phyloP scores from a whole-genome alignment of 2,113 vertebrate species.

The Phalacrocorax aristotelis region DNA sequence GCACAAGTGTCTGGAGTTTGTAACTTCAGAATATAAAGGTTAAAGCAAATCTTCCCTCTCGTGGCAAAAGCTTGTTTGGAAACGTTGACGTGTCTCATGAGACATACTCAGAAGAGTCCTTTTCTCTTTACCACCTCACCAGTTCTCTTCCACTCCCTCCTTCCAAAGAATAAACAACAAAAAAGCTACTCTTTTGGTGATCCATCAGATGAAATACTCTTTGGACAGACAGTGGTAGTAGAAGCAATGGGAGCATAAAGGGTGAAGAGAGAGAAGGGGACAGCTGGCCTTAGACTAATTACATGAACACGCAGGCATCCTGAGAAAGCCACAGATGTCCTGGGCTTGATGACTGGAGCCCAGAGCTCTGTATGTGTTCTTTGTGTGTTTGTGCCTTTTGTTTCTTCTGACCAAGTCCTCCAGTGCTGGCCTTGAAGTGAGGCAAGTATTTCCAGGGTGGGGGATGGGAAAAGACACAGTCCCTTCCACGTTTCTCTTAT shows the following conservation, averaged over 20 bases:
- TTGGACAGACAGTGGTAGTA: not conserved
- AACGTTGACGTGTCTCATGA: not conserved
- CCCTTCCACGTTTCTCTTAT: not conserved
- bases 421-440: not conserved
- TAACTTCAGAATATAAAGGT: not conserved
- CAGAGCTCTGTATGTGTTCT: not conserved
- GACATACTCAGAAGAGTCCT: not conserved
- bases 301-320: not conserved
- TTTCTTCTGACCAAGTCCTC: not conserved
- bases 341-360: not conserved
- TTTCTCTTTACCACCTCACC: not conserved
- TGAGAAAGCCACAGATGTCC: slow-evolving; percentile 43
- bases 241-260: not conserved
- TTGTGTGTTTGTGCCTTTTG: not conserved
- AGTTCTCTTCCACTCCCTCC: not conserved
- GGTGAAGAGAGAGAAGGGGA: not conserved
- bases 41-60: not conserved
- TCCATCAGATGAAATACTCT: not conserved
- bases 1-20: not conserved
- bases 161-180: not conserved
- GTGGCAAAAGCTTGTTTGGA: not conserved
- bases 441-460: not conserved
- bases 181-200: not conserved
- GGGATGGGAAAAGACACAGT: not conserved
- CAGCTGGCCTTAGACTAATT: slow-evolving; percentile 41